Evolutionary conservation across 2,113 vertebrate species (phyloP).

Genomic region (Rutilus rutilus): DNA sequence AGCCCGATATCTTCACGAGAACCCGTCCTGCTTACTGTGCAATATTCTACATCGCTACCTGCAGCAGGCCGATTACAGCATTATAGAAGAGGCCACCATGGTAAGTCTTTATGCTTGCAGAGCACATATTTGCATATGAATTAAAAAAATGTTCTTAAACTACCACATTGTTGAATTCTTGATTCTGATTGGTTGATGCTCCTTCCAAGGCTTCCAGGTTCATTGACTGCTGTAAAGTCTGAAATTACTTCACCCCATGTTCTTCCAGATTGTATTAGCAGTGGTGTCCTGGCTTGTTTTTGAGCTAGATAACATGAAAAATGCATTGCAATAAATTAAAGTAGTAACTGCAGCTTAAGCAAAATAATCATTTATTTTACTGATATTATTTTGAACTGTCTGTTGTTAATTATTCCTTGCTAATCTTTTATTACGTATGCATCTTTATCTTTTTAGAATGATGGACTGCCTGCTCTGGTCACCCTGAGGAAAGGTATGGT

Average conservation of each 20-base stretch:
- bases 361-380: neutral
- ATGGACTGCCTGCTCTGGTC: conserved; percentile 94
- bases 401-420: neutral
- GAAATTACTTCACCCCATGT: neutral
- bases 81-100: conserved; percentile 97
- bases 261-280: neutral
- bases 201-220: neutral
- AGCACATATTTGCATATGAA: neutral
- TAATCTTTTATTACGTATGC: neutral
- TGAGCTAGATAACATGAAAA: neutral
- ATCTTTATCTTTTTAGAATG: conserved; percentile 77
- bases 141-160: neutral
- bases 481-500: conserved; percentile 97
- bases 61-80: conserved; percentile 91
- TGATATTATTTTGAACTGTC: neutral
- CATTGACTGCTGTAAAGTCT: neutral
- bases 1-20: conserved; percentile 94
- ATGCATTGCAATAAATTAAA: neutral
- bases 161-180: neutral
- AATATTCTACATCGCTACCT: conserved; percentile 97
- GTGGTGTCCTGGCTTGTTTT: neutral
- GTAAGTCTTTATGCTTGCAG: conserved; percentile 71
- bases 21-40: conserved; percentile 95
- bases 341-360: neutral
- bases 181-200: neutral